Percentiles rank a stretch among this genome's conserved stretches.
These are phyloP conservation scores for Andrena hattorfiana DNA, from an alignment of 2,888 invertebrate species.

Conservation along the genomic window DNA sequence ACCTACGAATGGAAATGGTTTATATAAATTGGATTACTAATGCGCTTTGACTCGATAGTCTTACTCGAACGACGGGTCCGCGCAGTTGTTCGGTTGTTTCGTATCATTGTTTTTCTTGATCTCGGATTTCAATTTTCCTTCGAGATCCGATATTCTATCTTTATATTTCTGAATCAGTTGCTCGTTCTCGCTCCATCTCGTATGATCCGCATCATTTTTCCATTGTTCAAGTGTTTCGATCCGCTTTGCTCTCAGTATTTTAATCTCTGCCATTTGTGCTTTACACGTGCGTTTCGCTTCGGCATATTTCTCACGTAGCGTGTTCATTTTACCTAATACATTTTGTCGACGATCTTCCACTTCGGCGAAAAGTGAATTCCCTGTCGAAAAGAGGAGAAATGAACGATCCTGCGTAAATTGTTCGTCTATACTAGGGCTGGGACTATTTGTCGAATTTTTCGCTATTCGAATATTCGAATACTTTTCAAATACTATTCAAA, in stretches of 20 bases:
- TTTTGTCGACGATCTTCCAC: conserved; percentile 79
- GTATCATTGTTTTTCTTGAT: conserved; percentile 49
- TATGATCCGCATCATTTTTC: conserved; percentile 71
- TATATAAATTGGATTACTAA: neutral
- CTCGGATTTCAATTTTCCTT: conserved; percentile 73
- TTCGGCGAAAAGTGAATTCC: conserved; percentile 82
- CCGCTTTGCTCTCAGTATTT: conserved; percentile 71
- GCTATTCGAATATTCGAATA: no score
- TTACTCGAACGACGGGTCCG: conserved; percentile 57
- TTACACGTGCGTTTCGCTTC: conserved; percentile 71
- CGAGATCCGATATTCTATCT: conserved; percentile 73
- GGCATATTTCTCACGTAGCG: conserved; percentile 68
- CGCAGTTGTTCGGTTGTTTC: neutral
- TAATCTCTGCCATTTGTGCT: conserved; percentile 73
- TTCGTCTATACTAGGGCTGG: neutral
- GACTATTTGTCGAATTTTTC: no score
- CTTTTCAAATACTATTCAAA: no score
- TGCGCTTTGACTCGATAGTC: neutral
- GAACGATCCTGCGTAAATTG: neutral
- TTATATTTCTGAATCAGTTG: conserved; percentile 74
- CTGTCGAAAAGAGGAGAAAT: conserved; percentile 41
- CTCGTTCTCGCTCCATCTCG: conserved; percentile 65
- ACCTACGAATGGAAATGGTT: conserved; percentile 62
- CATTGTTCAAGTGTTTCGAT: conserved; percentile 68
- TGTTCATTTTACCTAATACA: conserved; percentile 71